A percentile compares a stretch with the other conserved stretches of the same genome.
phyloP scores from a whole-genome alignment of 1,140 invertebrate genomes.

The Leguminivora glycinivorella region DNA sequence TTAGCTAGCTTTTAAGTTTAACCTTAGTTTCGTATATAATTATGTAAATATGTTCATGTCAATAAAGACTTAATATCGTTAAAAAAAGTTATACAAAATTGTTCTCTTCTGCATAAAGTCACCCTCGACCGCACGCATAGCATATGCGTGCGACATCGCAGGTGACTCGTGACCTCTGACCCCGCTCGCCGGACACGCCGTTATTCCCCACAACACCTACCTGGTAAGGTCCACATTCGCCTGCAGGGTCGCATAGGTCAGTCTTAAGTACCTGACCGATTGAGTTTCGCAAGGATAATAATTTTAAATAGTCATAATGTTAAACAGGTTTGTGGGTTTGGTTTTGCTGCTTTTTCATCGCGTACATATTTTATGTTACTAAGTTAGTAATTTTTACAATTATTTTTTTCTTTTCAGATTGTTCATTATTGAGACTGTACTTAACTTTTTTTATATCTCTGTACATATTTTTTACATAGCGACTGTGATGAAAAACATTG shows the following conservation, averaged over 20 bases:
- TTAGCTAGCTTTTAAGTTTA: too few species aligned
- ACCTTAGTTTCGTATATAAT: too few species aligned
- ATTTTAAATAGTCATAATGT: constrained; percentile 12
- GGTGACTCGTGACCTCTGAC: constrained; percentile 20
- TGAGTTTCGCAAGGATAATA: constrained; percentile 13
- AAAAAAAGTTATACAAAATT: background rate
- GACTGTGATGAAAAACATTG: too few species aligned
- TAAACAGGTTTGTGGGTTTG: background rate
- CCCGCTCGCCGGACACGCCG: background rate
- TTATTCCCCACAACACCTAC: constrained; percentile 4
- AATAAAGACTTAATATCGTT: too few species aligned
- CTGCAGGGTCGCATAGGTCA: constrained; percentile 10
- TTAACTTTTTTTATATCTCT: too few species aligned
- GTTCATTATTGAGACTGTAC: too few species aligned
- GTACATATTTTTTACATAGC: too few species aligned
- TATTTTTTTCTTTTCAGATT: too few species aligned
- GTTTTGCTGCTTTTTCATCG: background rate
- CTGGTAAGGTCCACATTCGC: background rate
- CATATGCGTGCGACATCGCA: constrained; percentile 23
- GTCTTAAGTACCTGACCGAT: constrained; percentile 21
- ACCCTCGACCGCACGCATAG: constrained; percentile 21
- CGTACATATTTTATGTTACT: too few species aligned
- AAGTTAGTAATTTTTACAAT: too few species aligned
- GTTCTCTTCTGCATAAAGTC: background rate
- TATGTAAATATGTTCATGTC: too few species aligned